Conservation (phyloP, 2,797 vertebrate genomes). For the Aldrovandia affinis region DNA sequence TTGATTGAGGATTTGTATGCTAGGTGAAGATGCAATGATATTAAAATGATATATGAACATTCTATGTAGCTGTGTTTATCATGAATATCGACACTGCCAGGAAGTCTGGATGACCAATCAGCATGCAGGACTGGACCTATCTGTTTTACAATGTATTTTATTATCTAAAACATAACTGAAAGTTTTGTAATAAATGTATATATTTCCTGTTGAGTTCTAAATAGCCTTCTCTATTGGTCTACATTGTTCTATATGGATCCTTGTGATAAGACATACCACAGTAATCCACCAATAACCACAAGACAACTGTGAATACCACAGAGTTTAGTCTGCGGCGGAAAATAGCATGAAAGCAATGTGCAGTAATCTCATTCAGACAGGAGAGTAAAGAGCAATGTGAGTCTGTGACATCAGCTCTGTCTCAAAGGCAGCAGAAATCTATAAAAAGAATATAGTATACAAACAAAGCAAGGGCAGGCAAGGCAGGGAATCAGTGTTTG, state of each 20-base stretch:
- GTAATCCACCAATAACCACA: background rate
- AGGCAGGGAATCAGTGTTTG: background rate
- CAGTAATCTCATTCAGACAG: conserved; percentile 1
- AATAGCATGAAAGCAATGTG: background rate
- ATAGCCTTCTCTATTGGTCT: background rate
- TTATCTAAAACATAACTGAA: too few relatives aligned
- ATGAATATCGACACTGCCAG: too few relatives aligned
- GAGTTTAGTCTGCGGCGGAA: background rate
- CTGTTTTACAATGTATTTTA: too few relatives aligned
- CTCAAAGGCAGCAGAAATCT: background rate
- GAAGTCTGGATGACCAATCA: too few relatives aligned
- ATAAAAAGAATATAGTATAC: background rate
- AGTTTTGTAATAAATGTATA: too few relatives aligned
- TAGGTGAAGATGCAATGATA: too few relatives aligned
- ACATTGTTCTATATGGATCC: background rate
- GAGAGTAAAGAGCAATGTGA: background rate
- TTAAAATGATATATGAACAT: too few relatives aligned
- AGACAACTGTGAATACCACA: background rate
- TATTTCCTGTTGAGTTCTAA: background rate
- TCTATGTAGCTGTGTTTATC: too few relatives aligned
- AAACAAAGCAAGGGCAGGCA: background rate
- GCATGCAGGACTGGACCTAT: too few relatives aligned
- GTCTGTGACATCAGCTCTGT: background rate
- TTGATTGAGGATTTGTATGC: too few relatives aligned
- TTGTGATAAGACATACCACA: background rate